Base-by-base conservation (phyloP, 2,797 vertebrate species). In the Erpetoichthys calabaricus region DNA sequence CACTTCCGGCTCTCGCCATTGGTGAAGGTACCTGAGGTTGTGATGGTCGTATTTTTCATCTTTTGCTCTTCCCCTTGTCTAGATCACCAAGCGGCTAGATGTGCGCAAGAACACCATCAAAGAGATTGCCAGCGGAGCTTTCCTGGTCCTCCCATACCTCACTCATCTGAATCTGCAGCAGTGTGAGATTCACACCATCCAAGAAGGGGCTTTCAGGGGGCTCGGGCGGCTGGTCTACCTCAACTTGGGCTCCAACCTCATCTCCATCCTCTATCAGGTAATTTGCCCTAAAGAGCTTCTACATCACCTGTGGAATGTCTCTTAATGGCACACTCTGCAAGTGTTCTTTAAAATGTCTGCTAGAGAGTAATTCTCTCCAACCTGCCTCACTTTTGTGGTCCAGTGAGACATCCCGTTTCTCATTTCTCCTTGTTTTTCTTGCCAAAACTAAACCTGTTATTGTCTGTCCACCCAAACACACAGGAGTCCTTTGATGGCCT, bases 401-500 rank as follows among this genome's bases (percentile, higher is more conserved):
- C 2, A 25, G 25, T 25, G 25, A 25, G 25, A 25, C 2, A 25
- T 25, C 25, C 25, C 25, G 25, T 25, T 25, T 25, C 25, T 25
- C 25, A 25, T 25, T 25, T 25, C 25, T 25, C 25, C 25, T 25
- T 25, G 25, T 25, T 25, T 25, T 25, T 25, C 25, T 25, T 25
- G 25, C 25, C 25, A 25, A 25, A 25, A 25, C 25, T 25, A 25
- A 25, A 25, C 25, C 25, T 25, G 25, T 25, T 25, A 2, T 25
- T 25, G 25, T 25, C 25, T 25, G 25, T 25, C 25, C 25, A 25
- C 25, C 25, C 25, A 25, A 25, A 25, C 45, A 50, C 59, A n/a
- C 65, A 86, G 82, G 92, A 97, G 72, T 90, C 94, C 0, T 85
- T 98, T 46, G 92, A 91, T 0, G 91, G 94, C 4, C 78, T 98